Evolutionary conservation across 2,888 invertebrate species (phyloP).

Genomic region (Leptopterna dolabrata): DNA sequence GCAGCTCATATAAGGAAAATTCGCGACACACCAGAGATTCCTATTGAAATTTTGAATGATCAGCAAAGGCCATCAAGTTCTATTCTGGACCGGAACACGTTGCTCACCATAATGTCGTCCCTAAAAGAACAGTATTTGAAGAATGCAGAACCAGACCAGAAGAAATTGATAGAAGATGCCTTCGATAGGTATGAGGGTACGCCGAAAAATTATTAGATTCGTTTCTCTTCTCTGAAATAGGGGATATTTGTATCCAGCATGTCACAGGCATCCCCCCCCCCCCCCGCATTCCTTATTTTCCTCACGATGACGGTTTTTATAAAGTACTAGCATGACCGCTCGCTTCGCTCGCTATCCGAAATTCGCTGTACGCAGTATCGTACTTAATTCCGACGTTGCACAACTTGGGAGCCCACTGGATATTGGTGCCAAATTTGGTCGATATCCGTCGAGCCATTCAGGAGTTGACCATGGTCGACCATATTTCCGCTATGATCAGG

Average conservation of each 20-base stretch:
- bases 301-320: too few species aligned
- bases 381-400: too few species aligned
- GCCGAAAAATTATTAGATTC: neutral
- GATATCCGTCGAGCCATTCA: too few species aligned
- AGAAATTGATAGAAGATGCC: conserved; percentile 43
- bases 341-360: too few species aligned
- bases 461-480: too few species aligned
- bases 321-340: too few species aligned
- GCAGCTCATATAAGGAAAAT: neutral
- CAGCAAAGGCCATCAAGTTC: neutral
- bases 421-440: too few species aligned
- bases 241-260: neutral
- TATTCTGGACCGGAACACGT: neutral
- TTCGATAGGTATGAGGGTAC: conserved; percentile 47
- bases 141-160: conserved; percentile 38
- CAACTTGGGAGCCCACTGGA: too few species aligned
- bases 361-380: too few species aligned
- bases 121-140: conserved; percentile 37
- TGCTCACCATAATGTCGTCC: conserved; percentile 29
- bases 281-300: too few species aligned
- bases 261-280: neutral
- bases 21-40: conserved; percentile 23
- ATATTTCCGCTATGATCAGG: too few species aligned
- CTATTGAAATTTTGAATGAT: conserved; percentile 27
- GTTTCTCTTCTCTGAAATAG: too few species aligned